A percentile compares a stretch with the other conserved stretches of the same genome.
These are phyloP conservation scores for Daboia siamensis DNA, from an alignment of 2,113 vertebrate species.

Conservation along the genomic window DNA sequence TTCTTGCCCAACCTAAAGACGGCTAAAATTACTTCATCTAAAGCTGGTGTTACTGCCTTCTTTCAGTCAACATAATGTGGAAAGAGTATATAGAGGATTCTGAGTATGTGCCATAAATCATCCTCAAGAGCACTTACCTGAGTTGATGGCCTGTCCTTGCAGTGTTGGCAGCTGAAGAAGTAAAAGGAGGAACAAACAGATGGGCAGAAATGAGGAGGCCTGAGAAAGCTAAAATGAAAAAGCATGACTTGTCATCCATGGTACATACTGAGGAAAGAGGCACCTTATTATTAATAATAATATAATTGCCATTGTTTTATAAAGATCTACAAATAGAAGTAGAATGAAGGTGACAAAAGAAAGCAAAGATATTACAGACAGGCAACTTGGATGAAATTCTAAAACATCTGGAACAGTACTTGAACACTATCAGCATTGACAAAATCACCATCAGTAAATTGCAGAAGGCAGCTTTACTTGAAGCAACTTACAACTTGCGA, in stretches of 20 bases:
- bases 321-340: neutral
- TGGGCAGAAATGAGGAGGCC: neutral
- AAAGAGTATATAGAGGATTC: neutral
- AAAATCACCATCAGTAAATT: neutral
- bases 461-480: neutral
- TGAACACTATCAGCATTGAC: neutral
- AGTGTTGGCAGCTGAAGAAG: constrained; percentile 27
- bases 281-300: neutral
- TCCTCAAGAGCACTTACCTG: constrained; percentile 47
- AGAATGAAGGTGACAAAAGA: neutral
- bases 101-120: neutral
- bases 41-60: neutral
- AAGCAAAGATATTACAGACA: neutral
- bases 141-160: constrained; percentile 38
- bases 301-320: neutral
- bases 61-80: neutral
- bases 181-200: constrained; percentile 34
- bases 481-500: neutral
- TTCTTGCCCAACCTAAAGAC: neutral
- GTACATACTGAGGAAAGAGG: neutral
- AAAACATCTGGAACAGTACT: neutral
- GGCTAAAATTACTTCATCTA: neutral
- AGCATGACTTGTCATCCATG: neutral
- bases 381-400: neutral
- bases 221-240: neutral